Base-by-base conservation (phyloP, 1,140 invertebrate species). In the Nebria ingens region DNA sequence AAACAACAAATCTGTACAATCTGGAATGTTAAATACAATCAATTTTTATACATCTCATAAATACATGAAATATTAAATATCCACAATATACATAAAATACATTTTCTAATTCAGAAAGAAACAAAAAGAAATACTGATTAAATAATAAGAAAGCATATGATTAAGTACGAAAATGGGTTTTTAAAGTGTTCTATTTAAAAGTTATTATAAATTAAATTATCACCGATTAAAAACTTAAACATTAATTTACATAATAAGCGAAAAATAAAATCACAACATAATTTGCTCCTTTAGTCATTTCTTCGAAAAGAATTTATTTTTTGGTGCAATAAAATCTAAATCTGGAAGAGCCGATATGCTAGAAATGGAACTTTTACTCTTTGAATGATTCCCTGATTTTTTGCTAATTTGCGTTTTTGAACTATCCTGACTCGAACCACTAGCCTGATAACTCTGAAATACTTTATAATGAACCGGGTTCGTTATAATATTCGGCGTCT, bases 241-340 rank as follows among this genome's bases (percentile, higher is more conserved):
- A n/a, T n/a, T n/a, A n/a, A n/a, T n/a, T n/a, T n/a, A n/a, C n/a
- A 53, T 19, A 17, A 25, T 53, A 34, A 17, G n/a, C 12, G 13
- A 9, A 9, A n/a, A 23, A 15, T 22, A 53, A 19, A 58, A 51
- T 59, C 52, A 68, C 56, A 68, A 59, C 60, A 68, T 66, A 52
- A 66, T 61, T 54, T 65, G 62, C 60, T 68, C 64, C 60, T 63
- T 64, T 64, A 61, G 66, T 68, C 66, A 68, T 68, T 68, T 66
- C 53, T 62, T 64, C 22, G 52, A 57, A 58, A 60, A 65, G 40
- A 45, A 45, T 55, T 61, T 50, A 52, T 53, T 62, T 62, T 62
- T 66, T 15, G 73, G 72, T 12, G 72, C 69, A 49, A 73, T 65
- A 63, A 75, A 75, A 56, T 74, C 72, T 53, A 75, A 60, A 63